Conservation (phyloP, 2,113 vertebrate genomes). For the Lasiurus borealis region DNA sequence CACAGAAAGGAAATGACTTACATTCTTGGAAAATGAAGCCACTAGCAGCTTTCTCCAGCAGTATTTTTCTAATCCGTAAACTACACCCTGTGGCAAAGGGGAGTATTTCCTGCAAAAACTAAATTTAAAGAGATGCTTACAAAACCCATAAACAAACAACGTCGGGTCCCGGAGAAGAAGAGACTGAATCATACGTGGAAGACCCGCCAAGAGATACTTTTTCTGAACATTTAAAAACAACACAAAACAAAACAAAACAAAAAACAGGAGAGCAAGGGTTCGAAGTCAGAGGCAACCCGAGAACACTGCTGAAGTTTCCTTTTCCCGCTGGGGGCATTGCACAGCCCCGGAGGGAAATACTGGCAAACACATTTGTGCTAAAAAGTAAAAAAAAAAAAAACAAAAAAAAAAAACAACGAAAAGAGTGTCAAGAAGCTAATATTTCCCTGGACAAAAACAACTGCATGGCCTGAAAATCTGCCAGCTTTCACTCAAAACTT, state of each 20-base stretch:
- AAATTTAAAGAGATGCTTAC: constrained; percentile 67
- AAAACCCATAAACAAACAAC: constrained; percentile 59
- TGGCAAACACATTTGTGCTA: constrained; percentile 44
- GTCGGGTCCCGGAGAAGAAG: background rate
- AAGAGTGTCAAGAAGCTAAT: background rate
- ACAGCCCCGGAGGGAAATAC: constrained; percentile 35
- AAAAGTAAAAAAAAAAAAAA: constrained; percentile 33
- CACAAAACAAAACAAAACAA: background rate
- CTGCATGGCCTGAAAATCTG: background rate
- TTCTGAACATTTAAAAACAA: background rate
- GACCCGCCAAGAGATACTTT: constrained; percentile 40
- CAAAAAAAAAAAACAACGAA: too few species aligned
- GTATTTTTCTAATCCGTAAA: constrained; percentile 81
- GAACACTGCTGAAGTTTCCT: constrained; percentile 55
- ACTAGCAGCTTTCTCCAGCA: constrained; percentile 85
- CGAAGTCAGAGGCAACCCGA: constrained; percentile 49
- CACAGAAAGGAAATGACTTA: constrained; percentile 91
- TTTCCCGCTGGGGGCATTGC: background rate
- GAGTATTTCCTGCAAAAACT: constrained; percentile 66
- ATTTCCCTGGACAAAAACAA: constrained; percentile 47
- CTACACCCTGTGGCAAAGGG: constrained; percentile 78
- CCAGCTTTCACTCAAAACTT: constrained; percentile 58
- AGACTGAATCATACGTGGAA: constrained; percentile 11
- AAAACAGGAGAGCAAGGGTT: background rate
- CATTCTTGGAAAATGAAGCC: constrained; percentile 92